Evolutionary conservation across 2,797 vertebrate species (phyloP), one percentile per base, ranked within the genome.

Genomic region (Tapirus indicus): DNA sequence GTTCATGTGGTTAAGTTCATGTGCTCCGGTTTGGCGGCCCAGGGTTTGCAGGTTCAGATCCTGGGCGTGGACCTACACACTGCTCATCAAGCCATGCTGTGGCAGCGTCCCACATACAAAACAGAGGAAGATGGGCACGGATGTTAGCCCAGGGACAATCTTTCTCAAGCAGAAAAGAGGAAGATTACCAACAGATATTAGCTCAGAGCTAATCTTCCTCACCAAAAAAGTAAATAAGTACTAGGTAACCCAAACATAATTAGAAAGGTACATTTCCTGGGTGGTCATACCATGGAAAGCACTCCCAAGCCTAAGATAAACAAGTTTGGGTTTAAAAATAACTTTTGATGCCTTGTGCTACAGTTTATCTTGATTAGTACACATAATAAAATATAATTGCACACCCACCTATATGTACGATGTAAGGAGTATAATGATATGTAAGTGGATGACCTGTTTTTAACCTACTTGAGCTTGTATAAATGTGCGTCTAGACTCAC

Each of bases 251-350:
- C 64, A 85, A 71, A 92, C 54, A 13, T 41, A 77, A 93, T 91
- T 56, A 90, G 23, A 85, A 69, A 93, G 72, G 77, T 10, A 12
- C 7, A 25, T 86, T 79, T 95, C 75, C 75, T 27, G 21, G 38
- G 80, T 41, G 49, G 79, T 64, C 16, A 75, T 3, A 44, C 41
- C 47, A 41, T 0, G 4, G 79, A 58, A 78, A 97, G 60, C 38
- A 32, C 82, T 95, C 85, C 77, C 29, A 17, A 95, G 78, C 21
- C n/a, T 27, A 27, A 41, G 72, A 82, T 66, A 77, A 94, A 66
- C 21, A 58, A 69, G 38, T 74, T 71, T 94, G 52, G 72, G 58
- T 71, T 94, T 88, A 95, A 96, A 94, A 85, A 88, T 94, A 92
- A 71, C 77, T 85, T 87, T 21, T 56, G 62, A 17, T 14, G 25